These are phyloP conservation scores for Exaiptasia diaphana DNA, from an alignment of 64 coral and sea anemone species.

Conservation along the genomic window DNA sequence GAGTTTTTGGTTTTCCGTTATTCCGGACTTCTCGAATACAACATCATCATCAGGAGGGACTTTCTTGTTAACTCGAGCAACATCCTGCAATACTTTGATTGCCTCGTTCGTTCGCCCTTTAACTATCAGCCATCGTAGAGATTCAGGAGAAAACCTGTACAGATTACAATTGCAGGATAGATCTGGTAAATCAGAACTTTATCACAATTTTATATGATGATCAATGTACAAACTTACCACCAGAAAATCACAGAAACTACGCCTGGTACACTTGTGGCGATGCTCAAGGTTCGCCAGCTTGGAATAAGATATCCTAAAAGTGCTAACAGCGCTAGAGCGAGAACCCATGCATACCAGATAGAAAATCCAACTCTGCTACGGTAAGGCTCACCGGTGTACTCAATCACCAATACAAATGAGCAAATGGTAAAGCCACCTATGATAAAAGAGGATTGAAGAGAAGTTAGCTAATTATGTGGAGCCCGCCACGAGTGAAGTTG, in stretches of 20 bases:
- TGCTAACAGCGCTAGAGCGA: slow-evolving; percentile 21
- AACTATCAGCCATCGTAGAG: slow-evolving; percentile 50
- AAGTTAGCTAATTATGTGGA: too few relatives aligned
- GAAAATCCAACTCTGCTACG: slow-evolving; percentile 31
- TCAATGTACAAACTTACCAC: slow-evolving; percentile 41
- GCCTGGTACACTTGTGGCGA: slow-evolving; percentile 37
- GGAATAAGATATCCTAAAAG: slow-evolving; percentile 50
- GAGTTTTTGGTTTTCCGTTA: background rate
- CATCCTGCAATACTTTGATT: slow-evolving; percentile 4
- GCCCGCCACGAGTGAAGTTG: too few relatives aligned
- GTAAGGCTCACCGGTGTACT: slow-evolving; percentile 36
- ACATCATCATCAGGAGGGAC: background rate
- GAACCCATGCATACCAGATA: slow-evolving; percentile 40
- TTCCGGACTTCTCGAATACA: background rate
- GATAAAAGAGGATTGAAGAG: too few relatives aligned
- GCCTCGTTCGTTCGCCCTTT: slow-evolving; percentile 38
- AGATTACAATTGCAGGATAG: background rate
- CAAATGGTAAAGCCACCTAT: too few relatives aligned
- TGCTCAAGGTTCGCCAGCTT: slow-evolving; percentile 54
- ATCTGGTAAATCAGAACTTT: too few relatives aligned
- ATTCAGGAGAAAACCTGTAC: slow-evolving; percentile 47
- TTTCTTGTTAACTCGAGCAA: slow-evolving; percentile 34
- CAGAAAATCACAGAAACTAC: slow-evolving; percentile 2
- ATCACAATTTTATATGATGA: too few relatives aligned
- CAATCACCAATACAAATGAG: slow-evolving; percentile 8